A percentile compares a stretch with the other conserved stretches of the same genome.
Conservation (phyloP, 2,888 invertebrate genomes). For the Papilio demoleus region DNA sequence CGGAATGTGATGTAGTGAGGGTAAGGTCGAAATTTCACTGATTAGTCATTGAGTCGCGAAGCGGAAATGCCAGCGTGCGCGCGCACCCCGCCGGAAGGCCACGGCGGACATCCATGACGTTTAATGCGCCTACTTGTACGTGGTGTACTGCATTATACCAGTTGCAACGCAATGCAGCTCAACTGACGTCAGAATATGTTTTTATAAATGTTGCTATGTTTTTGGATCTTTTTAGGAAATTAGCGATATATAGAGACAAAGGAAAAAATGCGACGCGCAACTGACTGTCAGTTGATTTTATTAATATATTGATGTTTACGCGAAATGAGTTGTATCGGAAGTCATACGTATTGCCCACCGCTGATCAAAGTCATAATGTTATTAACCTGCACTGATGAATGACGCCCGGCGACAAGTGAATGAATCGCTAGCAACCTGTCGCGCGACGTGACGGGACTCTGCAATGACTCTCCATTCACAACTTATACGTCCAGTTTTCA, state of each 20-base stretch:
- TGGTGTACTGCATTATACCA: constrained; percentile 47
- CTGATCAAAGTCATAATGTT: constrained; percentile 19
- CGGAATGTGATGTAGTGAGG: constrained; percentile 27
- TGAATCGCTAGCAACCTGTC: constrained; percentile 62
- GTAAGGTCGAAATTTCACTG: constrained; percentile 36
- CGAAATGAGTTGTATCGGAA: no score
- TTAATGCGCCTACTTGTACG: constrained; percentile 18
- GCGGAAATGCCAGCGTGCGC: constrained; percentile 46
- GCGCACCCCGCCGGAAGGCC: constrained; percentile 48
- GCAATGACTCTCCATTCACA: constrained; percentile 63
- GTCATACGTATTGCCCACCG: not conserved
- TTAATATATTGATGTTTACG: no score
- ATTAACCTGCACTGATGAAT: constrained; percentile 46
- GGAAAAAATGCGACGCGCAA: no score
- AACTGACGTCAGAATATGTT: constrained; percentile 48
- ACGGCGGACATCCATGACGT: constrained; percentile 53
- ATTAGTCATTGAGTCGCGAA: constrained; percentile 41
- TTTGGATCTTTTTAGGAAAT: no score
- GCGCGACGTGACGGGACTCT: constrained; percentile 67
- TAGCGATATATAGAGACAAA: no score
- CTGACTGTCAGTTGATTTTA: no score
- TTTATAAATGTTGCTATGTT: not conserved
- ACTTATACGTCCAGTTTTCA: constrained; percentile 45
- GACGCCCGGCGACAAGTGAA: constrained; percentile 53
- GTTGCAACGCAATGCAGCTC: constrained; percentile 53